phyloP scores from a whole-genome alignment of 2,797 vertebrate species.

The Craterocephalus amniculus region DNA sequence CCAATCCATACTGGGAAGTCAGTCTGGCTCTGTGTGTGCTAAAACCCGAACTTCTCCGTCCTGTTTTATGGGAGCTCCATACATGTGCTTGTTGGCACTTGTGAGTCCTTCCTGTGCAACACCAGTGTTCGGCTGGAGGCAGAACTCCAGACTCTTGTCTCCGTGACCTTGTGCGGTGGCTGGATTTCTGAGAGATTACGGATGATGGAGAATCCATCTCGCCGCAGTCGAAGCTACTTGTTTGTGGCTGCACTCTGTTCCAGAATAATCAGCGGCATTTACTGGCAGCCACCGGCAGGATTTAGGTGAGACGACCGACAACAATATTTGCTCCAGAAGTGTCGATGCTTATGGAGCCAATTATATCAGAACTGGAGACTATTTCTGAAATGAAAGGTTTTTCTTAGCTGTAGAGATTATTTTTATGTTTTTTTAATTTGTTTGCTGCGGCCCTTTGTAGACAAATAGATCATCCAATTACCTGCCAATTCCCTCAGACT shows the following conservation, averaged over 20 bases:
- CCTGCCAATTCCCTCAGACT: too few relatives aligned
- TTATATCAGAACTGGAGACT: too few relatives aligned
- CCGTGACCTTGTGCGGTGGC: neutral
- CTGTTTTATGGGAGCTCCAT: neutral
- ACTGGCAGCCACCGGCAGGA: neutral
- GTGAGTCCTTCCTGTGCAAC: neutral
- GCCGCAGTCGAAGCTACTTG: neutral
- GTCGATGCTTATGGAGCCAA: too few relatives aligned
- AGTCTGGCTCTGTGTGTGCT: neutral
- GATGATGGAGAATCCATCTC: slow-evolving; percentile 5
- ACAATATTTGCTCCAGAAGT: neutral
- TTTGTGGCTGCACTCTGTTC: slow-evolving; percentile 1
- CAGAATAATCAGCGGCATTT: slow-evolving; percentile 1
- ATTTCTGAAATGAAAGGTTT: neutral
- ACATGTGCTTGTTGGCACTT: neutral
- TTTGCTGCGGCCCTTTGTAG: neutral
- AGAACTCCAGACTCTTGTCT: neutral
- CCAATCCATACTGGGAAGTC: neutral
- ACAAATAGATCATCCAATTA: neutral
- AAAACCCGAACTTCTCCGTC: neutral
- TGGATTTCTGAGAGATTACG: slow-evolving; percentile 7
- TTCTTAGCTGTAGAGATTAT: neutral
- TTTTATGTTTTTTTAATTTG: too few relatives aligned
- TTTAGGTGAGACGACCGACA: slow-evolving; percentile 3
- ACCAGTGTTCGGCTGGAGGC: neutral